Evolutionary conservation across 2,113 vertebrate genomes (phyloP).

Genomic region (Sebastes schlegelii): DNA sequence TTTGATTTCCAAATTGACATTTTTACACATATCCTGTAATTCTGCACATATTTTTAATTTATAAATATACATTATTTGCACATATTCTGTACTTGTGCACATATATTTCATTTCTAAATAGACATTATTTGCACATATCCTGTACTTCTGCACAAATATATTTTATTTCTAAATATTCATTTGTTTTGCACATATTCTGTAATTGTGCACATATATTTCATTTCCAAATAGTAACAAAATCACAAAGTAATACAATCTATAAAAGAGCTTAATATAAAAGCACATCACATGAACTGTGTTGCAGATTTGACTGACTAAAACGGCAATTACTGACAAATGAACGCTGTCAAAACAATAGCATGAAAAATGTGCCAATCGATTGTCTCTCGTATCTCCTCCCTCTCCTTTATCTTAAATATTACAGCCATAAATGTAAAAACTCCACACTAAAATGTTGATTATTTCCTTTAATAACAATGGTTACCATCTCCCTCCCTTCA

Average conservation of each 20-base stretch:
- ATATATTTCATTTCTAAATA: neutral
- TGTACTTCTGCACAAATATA: neutral
- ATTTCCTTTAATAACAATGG: constrained; percentile 1
- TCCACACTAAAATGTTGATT: neutral
- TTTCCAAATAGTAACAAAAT: neutral
- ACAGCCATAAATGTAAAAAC: neutral
- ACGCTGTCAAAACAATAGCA: neutral
- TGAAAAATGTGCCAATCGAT: neutral
- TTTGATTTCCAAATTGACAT: neutral
- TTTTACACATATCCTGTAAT: neutral
- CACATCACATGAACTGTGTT: neutral
- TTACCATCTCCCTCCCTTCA: neutral
- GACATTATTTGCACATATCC: neutral
- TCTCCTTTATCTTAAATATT: neutral
- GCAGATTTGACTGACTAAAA: neutral
- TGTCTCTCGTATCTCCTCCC: too few relatives aligned
- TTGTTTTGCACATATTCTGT: neutral
- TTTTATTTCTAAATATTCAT: neutral
- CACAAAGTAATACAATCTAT: neutral
- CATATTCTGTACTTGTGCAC: too few relatives aligned
- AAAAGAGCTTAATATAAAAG: neutral
- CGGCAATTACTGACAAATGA: neutral
- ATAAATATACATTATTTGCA: too few relatives aligned
- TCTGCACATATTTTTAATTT: neutral
- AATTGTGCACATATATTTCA: neutral